These are phyloP conservation scores for Pseudotriccus pelzelni DNA, from an alignment of 2,797 vertebrate species.

Conservation along the genomic window DNA sequence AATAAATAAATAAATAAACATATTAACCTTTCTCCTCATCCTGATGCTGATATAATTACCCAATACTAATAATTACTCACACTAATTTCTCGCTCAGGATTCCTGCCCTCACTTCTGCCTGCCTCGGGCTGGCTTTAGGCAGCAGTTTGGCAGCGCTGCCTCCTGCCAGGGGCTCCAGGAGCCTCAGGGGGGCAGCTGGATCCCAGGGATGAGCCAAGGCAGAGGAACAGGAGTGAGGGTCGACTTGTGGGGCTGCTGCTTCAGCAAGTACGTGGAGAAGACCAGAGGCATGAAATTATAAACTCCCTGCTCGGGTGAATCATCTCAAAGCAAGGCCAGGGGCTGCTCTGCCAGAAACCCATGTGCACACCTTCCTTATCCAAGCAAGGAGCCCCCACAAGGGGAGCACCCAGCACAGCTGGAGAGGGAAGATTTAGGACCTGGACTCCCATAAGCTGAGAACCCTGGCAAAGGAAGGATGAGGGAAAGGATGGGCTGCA, in stretches of 20 bases:
- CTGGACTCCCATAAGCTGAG: neutral
- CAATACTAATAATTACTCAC: conserved; percentile 71
- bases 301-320: neutral
- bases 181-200: neutral
- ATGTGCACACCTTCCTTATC: rapidly evolving
- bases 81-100: conserved; percentile 70
- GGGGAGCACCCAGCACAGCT: neutral
- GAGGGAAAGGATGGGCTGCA: neutral
- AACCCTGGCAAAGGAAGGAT: neutral
- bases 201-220: rapidly evolving
- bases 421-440: neutral
- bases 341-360: neutral
- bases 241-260: neutral
- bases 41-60: conserved; percentile 69
- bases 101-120: conserved; percentile 24
- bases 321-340: neutral
- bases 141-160: rapidly evolving
- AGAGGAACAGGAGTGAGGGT: neutral
- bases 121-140: neutral
- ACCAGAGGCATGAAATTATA: neutral
- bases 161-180: neutral
- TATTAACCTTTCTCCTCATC: conserved; percentile 74
- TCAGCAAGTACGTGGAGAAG: neutral
- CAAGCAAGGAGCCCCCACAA: rapidly evolving
- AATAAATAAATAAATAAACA: conserved; percentile 67